Evolutionary conservation across 1,140 invertebrate genomes (phyloP).

Genomic region (Mya arenaria): DNA sequence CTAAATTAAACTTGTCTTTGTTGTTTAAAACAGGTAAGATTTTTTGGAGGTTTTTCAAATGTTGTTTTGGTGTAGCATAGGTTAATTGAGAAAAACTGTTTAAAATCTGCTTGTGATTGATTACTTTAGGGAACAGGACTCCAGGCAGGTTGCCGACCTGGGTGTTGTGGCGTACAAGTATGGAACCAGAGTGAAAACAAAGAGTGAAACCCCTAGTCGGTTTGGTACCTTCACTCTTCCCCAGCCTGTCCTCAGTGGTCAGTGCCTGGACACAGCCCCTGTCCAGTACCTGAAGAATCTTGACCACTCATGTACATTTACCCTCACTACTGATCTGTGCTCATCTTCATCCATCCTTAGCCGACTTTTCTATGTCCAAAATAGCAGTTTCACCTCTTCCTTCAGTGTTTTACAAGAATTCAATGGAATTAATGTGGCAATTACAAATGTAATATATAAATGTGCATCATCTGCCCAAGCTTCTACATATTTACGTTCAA

Average conservation of each 20-base stretch:
- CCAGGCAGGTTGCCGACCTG: conserved; percentile 1
- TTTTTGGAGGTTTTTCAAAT: background rate
- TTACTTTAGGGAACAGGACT: conserved; percentile 43
- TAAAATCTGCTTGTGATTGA: no score
- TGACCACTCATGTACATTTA: conserved; percentile 49
- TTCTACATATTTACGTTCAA: conserved; percentile 24
- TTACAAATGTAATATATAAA: conserved; percentile 45
- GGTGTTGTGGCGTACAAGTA: conserved; percentile 41
- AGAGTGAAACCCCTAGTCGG: background rate
- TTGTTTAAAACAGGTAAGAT: background rate
- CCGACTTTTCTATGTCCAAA: conserved; percentile 56
- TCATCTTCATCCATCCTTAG: conserved; percentile 54
- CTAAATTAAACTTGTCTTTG: background rate
- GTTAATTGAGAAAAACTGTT: no score
- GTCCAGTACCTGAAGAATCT: conserved; percentile 63
- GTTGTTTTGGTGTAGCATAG: no score
- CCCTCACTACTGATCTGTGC: conserved; percentile 51
- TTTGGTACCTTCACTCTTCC: conserved; percentile 62
- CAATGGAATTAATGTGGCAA: background rate
- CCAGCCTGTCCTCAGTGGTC: conserved; percentile 52
- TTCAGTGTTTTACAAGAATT: conserved; percentile 26
- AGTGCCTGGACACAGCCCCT: conserved; percentile 63
- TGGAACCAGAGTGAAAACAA: conserved; percentile 58
- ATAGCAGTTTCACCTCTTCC: conserved; percentile 51
- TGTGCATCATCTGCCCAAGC: conserved; percentile 4